These are phyloP conservation scores for Busseola fusca DNA, from an alignment of 2,888 invertebrate species.

Conservation along the genomic window DNA sequence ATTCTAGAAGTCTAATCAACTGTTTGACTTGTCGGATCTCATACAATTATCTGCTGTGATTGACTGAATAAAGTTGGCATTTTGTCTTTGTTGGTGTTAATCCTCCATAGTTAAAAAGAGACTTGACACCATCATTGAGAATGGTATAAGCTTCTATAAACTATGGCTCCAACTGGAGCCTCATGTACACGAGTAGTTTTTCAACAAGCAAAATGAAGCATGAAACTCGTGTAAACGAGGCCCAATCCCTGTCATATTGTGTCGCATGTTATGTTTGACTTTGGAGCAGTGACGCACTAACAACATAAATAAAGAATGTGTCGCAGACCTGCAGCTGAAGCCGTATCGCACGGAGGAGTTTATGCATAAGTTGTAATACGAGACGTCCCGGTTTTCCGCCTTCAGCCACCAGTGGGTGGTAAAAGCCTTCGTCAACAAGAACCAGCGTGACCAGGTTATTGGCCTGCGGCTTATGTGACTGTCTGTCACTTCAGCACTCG, in stretches of 20 bases:
- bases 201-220: background rate
- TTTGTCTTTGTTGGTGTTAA: too few species aligned
- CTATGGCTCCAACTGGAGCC: too few species aligned
- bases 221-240: background rate
- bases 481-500: background rate
- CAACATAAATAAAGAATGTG: slow-evolving; percentile 40
- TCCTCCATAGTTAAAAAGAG: background rate
- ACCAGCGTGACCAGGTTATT: slow-evolving; percentile 96
- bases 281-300: slow-evolving; percentile 32
- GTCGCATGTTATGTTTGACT: slow-evolving; percentile 9
- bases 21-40: background rate
- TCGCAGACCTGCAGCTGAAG: slow-evolving; percentile 96
- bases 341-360: slow-evolving; percentile 98
- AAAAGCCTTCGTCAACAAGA: slow-evolving; percentile 96
- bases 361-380: slow-evolving; percentile 97
- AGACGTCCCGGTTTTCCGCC: slow-evolving; percentile 96
- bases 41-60: too few species aligned
- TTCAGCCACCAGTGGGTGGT: slow-evolving; percentile 98
- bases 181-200: background rate
- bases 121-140: slow-evolving; percentile 3
- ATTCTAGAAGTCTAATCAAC: background rate
- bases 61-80: too few species aligned
- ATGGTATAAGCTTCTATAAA: background rate
- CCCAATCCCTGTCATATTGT: background rate
- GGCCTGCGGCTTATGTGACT: background rate